These are phyloP conservation scores for Aspidoscelis tigris DNA, from an alignment of 2,113 vertebrate genomes.

Conservation along the genomic window DNA sequence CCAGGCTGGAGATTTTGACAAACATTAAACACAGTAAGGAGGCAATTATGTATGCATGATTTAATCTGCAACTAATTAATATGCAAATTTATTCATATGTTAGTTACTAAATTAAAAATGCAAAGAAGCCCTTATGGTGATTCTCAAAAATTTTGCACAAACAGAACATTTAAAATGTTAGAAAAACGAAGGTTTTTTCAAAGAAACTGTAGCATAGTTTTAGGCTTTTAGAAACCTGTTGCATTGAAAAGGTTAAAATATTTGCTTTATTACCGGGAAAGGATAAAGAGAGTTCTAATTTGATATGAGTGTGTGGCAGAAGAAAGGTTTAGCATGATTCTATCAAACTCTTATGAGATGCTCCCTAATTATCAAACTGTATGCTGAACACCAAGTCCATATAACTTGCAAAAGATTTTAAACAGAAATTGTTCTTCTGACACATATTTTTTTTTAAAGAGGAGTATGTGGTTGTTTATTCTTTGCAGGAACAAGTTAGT, in stretches of 20 bases:
- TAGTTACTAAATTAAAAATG: slow-evolving; percentile 99
- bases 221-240: slow-evolving; percentile 81
- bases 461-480: background rate
- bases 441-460: background rate
- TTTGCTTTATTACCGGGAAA: slow-evolving; percentile 64
- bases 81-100: slow-evolving; percentile 99
- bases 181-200: slow-evolving; percentile 76
- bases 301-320: slow-evolving; percentile 61
- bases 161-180: slow-evolving; percentile 93
- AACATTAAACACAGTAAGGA: slow-evolving; percentile 91
- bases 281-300: slow-evolving; percentile 69
- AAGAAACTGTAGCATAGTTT: slow-evolving; percentile 73
- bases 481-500: background rate
- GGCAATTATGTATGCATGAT: slow-evolving; percentile 99
- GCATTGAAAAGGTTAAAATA: slow-evolving; percentile 71
- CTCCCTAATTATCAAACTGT: slow-evolving; percentile 69
- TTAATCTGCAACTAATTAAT: slow-evolving; percentile 99
- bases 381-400: slow-evolving; percentile 58
- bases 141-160: slow-evolving; percentile 96
- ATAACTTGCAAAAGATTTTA: slow-evolving; percentile 41
- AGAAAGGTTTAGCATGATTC: slow-evolving; percentile 71
- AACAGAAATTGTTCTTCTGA: slow-evolving; percentile 47
- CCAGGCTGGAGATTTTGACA: slow-evolving; percentile 88
- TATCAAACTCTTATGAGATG: slow-evolving; percentile 72
- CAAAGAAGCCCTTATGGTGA: slow-evolving; percentile 99